A percentile compares a stretch with the other conserved stretches of the same genome.
These are phyloP conservation scores for Aporrectodea caliginosa DNA, from an alignment of 1,140 invertebrate genomes.

Conservation along the genomic window DNA sequence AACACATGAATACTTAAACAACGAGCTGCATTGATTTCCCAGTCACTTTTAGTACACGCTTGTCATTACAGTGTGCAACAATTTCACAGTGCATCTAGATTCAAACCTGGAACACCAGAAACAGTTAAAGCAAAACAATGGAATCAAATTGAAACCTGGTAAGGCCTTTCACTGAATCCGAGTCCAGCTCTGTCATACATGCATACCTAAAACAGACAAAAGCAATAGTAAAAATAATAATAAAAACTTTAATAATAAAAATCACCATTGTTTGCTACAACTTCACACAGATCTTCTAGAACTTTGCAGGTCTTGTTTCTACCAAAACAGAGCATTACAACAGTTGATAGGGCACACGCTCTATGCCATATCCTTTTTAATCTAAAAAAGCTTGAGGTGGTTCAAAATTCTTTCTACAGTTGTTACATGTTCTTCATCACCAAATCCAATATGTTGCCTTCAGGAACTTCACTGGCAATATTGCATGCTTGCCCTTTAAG, in stretches of 20 bases:
- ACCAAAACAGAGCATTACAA: neutral
- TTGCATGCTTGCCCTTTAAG: too few species aligned
- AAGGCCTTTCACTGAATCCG: constrained; percentile 53
- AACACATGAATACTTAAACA: too few species aligned
- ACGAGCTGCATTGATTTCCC: neutral
- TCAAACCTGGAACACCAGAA: neutral
- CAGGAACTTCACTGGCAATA: too few species aligned
- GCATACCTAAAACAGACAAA: constrained; percentile 50
- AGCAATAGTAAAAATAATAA: constrained; percentile 13
- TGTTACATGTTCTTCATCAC: too few species aligned
- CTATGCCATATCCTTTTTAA: neutral
- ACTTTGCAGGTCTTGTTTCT: too few species aligned
- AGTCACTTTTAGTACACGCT: neutral
- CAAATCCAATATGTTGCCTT: too few species aligned
- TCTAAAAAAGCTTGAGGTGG: neutral
- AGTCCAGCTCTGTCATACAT: constrained; percentile 54
- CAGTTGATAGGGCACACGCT: neutral
- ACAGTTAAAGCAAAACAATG: constrained; percentile 1
- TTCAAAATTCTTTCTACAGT: too few species aligned
- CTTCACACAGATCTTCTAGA: neutral
- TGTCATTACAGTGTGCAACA: neutral
- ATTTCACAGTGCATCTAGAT: too few species aligned
- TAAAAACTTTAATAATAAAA: constrained; percentile 21
- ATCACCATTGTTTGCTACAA: neutral
- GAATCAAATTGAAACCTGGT: constrained; percentile 24